phyloP scores from a whole-genome alignment of 2,797 vertebrate genomes.

The Falco peregrinus region DNA sequence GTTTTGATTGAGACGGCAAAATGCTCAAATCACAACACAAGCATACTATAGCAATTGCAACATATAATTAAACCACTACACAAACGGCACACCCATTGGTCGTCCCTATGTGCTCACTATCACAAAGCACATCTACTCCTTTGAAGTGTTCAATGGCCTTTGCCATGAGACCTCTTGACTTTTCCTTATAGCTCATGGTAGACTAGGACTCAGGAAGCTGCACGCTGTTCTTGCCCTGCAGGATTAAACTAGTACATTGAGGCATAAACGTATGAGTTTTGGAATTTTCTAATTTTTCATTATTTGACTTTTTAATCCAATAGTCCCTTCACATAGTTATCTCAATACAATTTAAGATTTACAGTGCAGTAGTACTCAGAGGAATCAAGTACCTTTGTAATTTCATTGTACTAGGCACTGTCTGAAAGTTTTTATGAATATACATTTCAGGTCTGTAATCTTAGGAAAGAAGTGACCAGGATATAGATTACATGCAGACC shows the following conservation, averaged over 20 bases:
- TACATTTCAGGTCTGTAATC: constrained; percentile 1
- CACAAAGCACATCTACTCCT: background rate
- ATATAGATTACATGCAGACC: background rate
- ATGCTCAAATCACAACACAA: background rate
- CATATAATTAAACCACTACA: background rate
- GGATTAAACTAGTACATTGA: background rate
- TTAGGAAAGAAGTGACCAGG: background rate
- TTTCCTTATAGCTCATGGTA: background rate
- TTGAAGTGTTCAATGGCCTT: background rate
- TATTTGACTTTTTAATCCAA: background rate
- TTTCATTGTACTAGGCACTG: background rate
- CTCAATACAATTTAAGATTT: background rate
- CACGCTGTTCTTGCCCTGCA: background rate
- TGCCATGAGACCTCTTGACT: background rate
- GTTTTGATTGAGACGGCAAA: background rate
- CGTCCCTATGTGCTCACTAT: background rate
- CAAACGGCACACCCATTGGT: background rate
- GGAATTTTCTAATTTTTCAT: background rate
- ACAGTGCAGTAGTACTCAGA: background rate
- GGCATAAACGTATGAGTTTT: background rate
- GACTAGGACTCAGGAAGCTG: background rate
- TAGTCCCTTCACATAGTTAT: background rate
- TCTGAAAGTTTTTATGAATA: constrained; percentile 30
- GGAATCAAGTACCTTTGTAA: background rate
- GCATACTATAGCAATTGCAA: background rate